phyloP scores from a whole-genome alignment of 1,140 invertebrate species.

The Caerostris darwini region DNA sequence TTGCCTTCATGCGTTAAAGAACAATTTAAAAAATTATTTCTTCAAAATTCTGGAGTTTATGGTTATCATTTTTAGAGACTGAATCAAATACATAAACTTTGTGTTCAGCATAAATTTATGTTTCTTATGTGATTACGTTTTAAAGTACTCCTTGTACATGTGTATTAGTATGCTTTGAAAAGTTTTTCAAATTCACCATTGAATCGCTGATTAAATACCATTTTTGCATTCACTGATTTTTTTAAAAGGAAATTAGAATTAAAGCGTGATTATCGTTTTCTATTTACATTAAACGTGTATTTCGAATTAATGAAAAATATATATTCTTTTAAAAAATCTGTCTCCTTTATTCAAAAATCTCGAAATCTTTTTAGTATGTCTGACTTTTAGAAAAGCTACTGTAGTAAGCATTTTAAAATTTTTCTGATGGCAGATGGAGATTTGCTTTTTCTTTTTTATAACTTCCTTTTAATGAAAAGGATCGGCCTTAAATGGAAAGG shows the following conservation, averaged over 20 bases:
- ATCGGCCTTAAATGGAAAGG: constrained; percentile 53
- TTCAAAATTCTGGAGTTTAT: too few species aligned
- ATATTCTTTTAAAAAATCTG: background rate
- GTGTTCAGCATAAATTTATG: too few species aligned
- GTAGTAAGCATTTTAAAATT: constrained; percentile 42
- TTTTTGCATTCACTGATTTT: too few species aligned
- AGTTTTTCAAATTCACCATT: background rate
- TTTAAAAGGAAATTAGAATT: background rate
- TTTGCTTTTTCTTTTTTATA: background rate
- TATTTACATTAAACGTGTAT: background rate
- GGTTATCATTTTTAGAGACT: too few species aligned
- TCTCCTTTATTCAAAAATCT: background rate
- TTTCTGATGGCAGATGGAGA: background rate
- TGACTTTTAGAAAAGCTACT: constrained; percentile 9
- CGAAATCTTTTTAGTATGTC: background rate
- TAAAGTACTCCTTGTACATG: too few species aligned
- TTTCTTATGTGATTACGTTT: too few species aligned
- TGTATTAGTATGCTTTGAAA: too few species aligned
- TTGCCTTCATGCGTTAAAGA: too few species aligned
- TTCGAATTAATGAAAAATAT: background rate
- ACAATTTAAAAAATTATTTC: too few species aligned
- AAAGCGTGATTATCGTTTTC: background rate
- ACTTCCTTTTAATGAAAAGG: constrained; percentile 53
- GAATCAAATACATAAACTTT: too few species aligned
- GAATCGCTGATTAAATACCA: too few species aligned